Base-by-base conservation (phyloP, 1,140 invertebrate species). In the Paraescarpia echinospica region DNA sequence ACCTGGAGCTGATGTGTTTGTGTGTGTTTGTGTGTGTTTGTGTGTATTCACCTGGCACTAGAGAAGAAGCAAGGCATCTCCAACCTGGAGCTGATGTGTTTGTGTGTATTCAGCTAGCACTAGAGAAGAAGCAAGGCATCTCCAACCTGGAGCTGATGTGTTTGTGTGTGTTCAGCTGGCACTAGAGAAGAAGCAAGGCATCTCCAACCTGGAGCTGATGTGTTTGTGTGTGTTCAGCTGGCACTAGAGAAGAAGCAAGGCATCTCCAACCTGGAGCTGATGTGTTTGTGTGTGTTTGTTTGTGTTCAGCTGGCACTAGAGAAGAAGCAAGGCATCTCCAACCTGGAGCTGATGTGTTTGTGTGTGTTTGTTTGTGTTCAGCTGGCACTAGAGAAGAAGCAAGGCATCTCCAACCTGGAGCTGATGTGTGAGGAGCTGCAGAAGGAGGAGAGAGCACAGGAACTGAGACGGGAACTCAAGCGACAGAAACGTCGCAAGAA, bases 241-340 rank as follows among this genome's bases (percentile, higher is more conserved):
- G 98, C 98, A 18, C 97, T 99, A 59, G 98, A 99, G 96, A 97
- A 97, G 18, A 99, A 98, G 95, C 98, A 98, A 95, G 98, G 98
- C 48, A 97, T 98, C 6, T 98, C 98, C 14, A 98, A 98, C 92
- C 93, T 96, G 89, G 96, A 96, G 93, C 94, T 95, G 12, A 94
- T 96, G 93, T 96, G 95, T 94, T 94, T 96, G 92, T 90, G 27
- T 33, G 35, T 90, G 35, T 90, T 4, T 90, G 35, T 90, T 4
- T 90, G 12, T 18, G n/a, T 93, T 89, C 92, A 98, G 97, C 97
- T 97, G 94, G 98, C 98, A 18, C 97, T 99, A 59, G 98, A 99
- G 96, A 97, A 97, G 18, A 99, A 98, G 95, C 98, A 98, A 95
- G 98, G 98, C 48, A 97, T 98, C 6, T 98, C 98, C 14, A 98